Percentiles rank a stretch among this genome's conserved stretches.
These are phyloP conservation scores for Amaurobius ferox DNA, from an alignment of 2,888 invertebrate genomes.

Conservation along the genomic window DNA sequence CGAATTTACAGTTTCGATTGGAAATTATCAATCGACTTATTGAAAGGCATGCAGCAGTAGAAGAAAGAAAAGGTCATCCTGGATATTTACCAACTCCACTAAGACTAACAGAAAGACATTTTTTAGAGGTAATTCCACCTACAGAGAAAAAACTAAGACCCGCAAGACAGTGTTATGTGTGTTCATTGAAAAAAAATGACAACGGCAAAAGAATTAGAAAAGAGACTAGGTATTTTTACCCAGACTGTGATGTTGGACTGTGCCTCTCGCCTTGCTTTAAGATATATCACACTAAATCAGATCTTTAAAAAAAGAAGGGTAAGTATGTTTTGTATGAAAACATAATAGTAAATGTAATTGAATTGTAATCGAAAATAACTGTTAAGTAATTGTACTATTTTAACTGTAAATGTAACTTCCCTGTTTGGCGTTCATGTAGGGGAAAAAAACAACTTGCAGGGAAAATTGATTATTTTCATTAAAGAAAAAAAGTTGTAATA, in stretches of 20 bases:
- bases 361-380: too few relatives aligned
- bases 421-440: too few relatives aligned
- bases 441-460: too few relatives aligned
- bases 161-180: slow-evolving; percentile 6
- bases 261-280: slow-evolving; percentile 7
- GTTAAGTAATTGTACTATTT: too few relatives aligned
- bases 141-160: neutral
- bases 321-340: too few relatives aligned
- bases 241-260: slow-evolving; percentile 20
- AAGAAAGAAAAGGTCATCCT: slow-evolving; percentile 7
- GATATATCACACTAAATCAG: too few relatives aligned
- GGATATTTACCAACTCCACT: neutral
- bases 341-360: too few relatives aligned
- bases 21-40: slow-evolving; percentile 1
- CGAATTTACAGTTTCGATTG: too few relatives aligned
- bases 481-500: too few relatives aligned
- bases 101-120: slow-evolving; percentile 18
- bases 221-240: slow-evolving; percentile 13
- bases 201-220: slow-evolving; percentile 10
- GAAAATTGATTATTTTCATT: too few relatives aligned
- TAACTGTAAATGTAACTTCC: too few relatives aligned
- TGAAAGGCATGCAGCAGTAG: neutral
- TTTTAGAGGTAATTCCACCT: neutral
- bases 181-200: neutral
- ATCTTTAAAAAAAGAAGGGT: too few relatives aligned